phyloP scores from a whole-genome alignment of 2,888 invertebrate genomes.

The Cheilosia vulpina region DNA sequence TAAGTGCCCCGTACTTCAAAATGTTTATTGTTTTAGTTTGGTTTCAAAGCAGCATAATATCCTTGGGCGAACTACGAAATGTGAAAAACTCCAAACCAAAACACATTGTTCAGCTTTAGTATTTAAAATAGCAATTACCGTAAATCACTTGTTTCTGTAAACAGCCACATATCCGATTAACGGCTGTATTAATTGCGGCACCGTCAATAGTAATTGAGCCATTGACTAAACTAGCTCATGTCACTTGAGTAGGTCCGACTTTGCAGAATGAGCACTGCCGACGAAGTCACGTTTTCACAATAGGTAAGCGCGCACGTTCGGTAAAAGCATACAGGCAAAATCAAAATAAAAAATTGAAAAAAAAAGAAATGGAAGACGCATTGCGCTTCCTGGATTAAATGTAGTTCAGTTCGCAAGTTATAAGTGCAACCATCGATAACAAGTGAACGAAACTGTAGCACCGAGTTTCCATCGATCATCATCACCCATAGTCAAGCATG shows the following conservation, averaged over 20 bases:
- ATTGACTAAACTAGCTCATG: slow-evolving; percentile 51
- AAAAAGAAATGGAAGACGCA: not conserved
- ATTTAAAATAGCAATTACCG: slow-evolving; percentile 20
- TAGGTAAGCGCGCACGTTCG: not conserved
- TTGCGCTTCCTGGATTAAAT: slow-evolving; percentile 35
- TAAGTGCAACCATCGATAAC: not conserved
- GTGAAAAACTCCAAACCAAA: not conserved
- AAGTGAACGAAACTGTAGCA: slow-evolving; percentile 22
- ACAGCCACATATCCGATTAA: slow-evolving; percentile 31
- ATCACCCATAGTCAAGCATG: slow-evolving; percentile 37
- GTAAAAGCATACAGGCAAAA: not conserved
- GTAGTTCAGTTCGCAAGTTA: slow-evolving; percentile 13
- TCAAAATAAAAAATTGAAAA: not conserved
- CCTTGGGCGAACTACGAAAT: not conserved
- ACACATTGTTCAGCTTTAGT: not conserved
- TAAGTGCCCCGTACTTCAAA: too few relatives aligned
- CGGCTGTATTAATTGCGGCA: slow-evolving; percentile 42
- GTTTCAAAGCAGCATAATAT: not conserved
- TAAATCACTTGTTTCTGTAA: slow-evolving; percentile 43
- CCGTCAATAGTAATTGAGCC: slow-evolving; percentile 49
- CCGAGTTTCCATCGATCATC: slow-evolving; percentile 32
- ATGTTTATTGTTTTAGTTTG: too few relatives aligned
- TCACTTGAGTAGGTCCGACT: slow-evolving; percentile 35
- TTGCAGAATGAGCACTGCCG: not conserved
- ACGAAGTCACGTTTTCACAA: not conserved